Conservation (phyloP, 2,888 invertebrate species). For the Eurois occulta region DNA sequence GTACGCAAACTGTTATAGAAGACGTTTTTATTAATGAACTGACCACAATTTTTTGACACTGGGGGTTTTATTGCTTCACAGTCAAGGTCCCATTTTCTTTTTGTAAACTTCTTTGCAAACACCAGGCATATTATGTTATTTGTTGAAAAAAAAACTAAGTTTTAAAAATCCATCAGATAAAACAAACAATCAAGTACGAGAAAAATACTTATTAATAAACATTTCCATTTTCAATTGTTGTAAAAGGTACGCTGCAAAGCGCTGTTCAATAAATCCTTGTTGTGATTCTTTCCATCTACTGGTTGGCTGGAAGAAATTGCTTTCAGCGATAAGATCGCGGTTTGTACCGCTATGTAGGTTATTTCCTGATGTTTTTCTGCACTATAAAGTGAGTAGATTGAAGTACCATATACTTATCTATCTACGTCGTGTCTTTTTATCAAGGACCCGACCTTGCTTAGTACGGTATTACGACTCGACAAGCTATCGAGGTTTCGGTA, state of each 20-base stretch:
- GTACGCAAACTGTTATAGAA: too few relatives aligned
- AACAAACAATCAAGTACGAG: neutral
- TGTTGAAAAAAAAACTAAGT: neutral
- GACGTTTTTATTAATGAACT: too few relatives aligned
- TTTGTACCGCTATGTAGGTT: neutral
- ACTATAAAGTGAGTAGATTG: neutral
- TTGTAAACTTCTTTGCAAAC: too few relatives aligned
- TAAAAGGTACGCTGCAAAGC: neutral
- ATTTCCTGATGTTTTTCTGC: slow-evolving; percentile 6
- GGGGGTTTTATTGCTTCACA: too few relatives aligned
- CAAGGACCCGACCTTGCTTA: neutral
- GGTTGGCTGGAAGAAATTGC: neutral
- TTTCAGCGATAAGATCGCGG: neutral
- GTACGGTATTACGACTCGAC: neutral
- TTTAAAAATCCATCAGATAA: neutral
- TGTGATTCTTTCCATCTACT: neutral
- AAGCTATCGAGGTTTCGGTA: neutral
- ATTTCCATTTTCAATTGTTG: neutral
- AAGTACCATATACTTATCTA: neutral
- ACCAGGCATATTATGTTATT: too few relatives aligned
- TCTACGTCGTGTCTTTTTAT: neutral
- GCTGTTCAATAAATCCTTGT: neutral
- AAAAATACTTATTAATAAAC: neutral
- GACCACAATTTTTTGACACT: too few relatives aligned
- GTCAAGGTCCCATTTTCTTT: too few relatives aligned